phyloP scores from a whole-genome alignment of 2,888 invertebrate genomes.

The Nymphalis c-album region DNA sequence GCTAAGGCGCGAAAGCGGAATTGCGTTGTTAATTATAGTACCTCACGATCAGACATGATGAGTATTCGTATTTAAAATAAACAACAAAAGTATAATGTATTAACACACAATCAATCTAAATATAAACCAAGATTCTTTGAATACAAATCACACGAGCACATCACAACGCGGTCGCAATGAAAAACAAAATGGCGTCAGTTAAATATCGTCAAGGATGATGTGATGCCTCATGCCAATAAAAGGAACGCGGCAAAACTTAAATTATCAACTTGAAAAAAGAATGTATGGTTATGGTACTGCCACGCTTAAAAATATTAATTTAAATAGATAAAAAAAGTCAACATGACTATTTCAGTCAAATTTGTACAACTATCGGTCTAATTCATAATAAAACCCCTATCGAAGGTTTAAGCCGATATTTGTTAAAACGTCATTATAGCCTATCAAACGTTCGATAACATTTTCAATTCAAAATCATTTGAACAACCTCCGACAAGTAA shows the following conservation, averaged over 20 bases:
- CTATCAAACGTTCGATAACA: too few relatives aligned
- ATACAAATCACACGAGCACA: slow-evolving; percentile 56
- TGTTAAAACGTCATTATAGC: too few relatives aligned
- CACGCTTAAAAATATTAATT: background rate
- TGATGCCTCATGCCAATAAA: slow-evolving; percentile 19
- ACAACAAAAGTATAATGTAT: slow-evolving; percentile 53
- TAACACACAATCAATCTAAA: slow-evolving; percentile 63
- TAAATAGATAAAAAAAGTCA: too few relatives aligned
- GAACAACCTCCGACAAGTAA: too few relatives aligned
- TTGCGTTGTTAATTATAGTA: slow-evolving; percentile 63
- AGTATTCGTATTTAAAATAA: slow-evolving; percentile 46
- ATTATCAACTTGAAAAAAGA: slow-evolving; percentile 9
- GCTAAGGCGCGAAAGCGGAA: slow-evolving; percentile 52
- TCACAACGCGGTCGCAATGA: slow-evolving; percentile 42
- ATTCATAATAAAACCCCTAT: too few relatives aligned
- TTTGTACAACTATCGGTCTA: too few relatives aligned
- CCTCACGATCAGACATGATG: slow-evolving; percentile 78
- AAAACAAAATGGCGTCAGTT: slow-evolving; percentile 46
- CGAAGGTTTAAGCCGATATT: too few relatives aligned
- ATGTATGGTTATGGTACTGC: background rate
- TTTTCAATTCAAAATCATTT: too few relatives aligned
- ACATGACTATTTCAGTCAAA: too few relatives aligned
- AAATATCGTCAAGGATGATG: slow-evolving; percentile 22
- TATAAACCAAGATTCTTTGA: slow-evolving; percentile 51
- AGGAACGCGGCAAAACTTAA: slow-evolving; percentile 7